Percentiles rank a stretch among this genome's conserved stretches.
These are phyloP conservation scores for Protophormia terraenovae DNA, from an alignment of 2,888 invertebrate genomes.

Conservation along the genomic window DNA sequence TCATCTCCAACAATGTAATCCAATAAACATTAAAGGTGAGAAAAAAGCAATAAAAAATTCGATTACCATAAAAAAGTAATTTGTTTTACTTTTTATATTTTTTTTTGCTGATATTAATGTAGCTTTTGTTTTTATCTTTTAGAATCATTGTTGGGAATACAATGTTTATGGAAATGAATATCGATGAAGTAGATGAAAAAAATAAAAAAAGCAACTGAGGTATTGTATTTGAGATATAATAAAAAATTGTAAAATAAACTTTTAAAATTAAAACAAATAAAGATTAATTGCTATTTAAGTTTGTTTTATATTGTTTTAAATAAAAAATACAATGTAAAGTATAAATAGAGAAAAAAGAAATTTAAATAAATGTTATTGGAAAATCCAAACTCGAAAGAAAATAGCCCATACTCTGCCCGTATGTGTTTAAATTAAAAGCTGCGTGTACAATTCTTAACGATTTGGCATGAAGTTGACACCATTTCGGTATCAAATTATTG, in stretches of 20 bases:
- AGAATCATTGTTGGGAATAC: constrained; percentile 5
- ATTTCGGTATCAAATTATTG: too few relatives aligned
- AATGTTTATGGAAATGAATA: constrained; percentile 8
- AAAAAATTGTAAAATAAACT: constrained; percentile 21
- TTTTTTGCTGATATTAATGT: background rate
- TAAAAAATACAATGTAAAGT: background rate
- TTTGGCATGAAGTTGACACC: too few relatives aligned
- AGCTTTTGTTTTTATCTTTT: background rate
- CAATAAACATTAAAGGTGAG: constrained; percentile 71
- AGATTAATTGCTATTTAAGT: constrained; percentile 63
- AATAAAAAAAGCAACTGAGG: background rate
- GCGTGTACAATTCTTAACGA: background rate
- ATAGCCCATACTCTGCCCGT: background rate
- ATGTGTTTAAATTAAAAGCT: too few relatives aligned
- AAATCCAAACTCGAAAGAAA: background rate
- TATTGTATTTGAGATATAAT: background rate
- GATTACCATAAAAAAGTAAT: constrained; percentile 79
- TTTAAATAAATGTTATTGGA: background rate
- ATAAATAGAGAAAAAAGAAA: background rate
- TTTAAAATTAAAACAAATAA: constrained; percentile 64
- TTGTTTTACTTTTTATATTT: constrained; percentile 71
- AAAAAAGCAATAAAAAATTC: constrained; percentile 73
- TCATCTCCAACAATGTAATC: constrained; percentile 55
- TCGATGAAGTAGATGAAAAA: constrained; percentile 1
- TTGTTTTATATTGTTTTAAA: background rate